Base-by-base conservation (phyloP, 2,113 vertebrate species). In the Chitala chitala region DNA sequence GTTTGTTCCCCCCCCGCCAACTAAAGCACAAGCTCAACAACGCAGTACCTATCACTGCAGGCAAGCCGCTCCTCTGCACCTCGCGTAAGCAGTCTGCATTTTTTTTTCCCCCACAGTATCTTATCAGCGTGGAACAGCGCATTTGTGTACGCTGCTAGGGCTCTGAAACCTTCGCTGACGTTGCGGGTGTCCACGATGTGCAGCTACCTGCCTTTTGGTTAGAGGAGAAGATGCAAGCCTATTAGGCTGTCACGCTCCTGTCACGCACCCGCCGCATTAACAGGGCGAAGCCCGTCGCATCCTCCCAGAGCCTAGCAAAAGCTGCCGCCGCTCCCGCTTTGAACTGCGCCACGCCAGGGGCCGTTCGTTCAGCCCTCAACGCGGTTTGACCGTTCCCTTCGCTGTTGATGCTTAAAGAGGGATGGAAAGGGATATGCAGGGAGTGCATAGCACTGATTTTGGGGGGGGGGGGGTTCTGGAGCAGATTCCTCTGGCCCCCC, bases 1-100 rank as follows among this genome's bases (percentile, higher is more conserved):
- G 74, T 78, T 81, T 85, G 76, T 80, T 86, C 78, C 70, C 76
- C 78, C n/a, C n/a, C n/a, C n/a, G n/a, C 78, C 53, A 84, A 75
- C 77, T 73, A 24, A 75, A 84, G 76, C 73, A 72, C 74, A 59
- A 75, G 82, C 84, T 86, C 79, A 84, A 79, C 82, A 58, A 75
- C 84, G 84, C 81, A 85, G 87, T 83, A 82, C 82, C 81, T 84
- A 86, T 88, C 87, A 84, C 79, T 70, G 79, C 73, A 81, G 82
- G 85, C 77, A 79, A 82, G 83, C 79, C 83, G 65, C 50, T 76
- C 80, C 42, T 61, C 36, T 70, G 71, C 59, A 75, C 69, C 77
- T 64, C 76, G 78, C 79, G 75, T 63, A 31, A 79, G 71, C 75
- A 63, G 17, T 31, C 44, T n/a, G 10, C 61, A 10, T 66, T 24